phyloP scores from a whole-genome alignment of 2,888 invertebrate species.

The Panzeria rudis region DNA sequence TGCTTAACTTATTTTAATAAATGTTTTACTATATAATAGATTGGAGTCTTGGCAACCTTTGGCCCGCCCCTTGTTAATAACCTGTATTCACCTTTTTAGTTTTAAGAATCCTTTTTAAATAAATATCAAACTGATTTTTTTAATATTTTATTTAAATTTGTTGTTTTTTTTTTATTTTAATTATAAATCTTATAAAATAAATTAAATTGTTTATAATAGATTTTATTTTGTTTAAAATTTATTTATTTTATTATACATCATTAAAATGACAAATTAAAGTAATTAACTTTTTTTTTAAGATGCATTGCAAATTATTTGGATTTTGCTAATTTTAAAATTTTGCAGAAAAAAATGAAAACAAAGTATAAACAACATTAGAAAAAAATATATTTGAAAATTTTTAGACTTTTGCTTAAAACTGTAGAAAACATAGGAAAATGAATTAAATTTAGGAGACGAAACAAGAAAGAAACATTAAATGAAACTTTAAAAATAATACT shows the following conservation, averaged over 20 bases:
- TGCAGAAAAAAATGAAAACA: background rate
- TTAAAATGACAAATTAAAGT: conserved; percentile 48
- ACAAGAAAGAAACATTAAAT: conserved; percentile 30
- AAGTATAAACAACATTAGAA: background rate
- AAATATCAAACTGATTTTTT: background rate
- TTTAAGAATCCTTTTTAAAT: background rate
- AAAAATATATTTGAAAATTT: background rate
- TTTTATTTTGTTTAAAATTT: conserved; percentile 21
- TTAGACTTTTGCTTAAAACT: conserved; percentile 23
- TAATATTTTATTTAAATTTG: conserved; percentile 62
- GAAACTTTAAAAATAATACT: conserved; percentile 63
- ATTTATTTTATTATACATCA: conserved; percentile 50
- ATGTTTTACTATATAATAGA: too few species aligned
- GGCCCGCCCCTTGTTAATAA: too few species aligned
- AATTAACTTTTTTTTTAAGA: conserved; percentile 14
- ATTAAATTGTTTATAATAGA: conserved; percentile 61
- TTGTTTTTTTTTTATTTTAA: conserved; percentile 66
- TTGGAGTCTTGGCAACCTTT: too few species aligned
- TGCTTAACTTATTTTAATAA: too few species aligned
- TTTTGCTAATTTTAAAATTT: background rate
- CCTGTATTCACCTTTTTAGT: too few species aligned
- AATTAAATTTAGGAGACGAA: conserved; percentile 29
- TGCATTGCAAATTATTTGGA: background rate
- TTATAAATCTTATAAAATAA: conserved; percentile 71
- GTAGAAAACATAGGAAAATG: conserved; percentile 32